Evolutionary conservation across 2,113 vertebrate species (phyloP), one percentile per base, ranked within the genome.

Genomic region (Myanophis thanlyinensis): DNA sequence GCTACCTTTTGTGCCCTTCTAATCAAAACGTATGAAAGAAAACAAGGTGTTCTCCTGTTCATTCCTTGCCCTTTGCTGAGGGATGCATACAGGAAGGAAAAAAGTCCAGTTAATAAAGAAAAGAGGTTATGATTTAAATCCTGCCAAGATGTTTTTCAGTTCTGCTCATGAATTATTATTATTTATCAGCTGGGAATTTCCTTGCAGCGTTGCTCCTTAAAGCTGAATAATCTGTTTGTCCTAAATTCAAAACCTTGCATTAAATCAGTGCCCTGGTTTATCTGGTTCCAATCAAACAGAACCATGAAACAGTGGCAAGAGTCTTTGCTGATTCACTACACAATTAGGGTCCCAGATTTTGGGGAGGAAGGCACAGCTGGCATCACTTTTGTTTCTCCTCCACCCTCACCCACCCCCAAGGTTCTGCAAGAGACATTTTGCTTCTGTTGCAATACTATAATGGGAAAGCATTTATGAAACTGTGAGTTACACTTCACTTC

Each of bases 131-230:
- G 49, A 92, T 87, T 90, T 86, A 54, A 92, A 22, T 87, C 30
- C 22, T 90, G 47, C 30, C 40, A 48, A 90, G 49, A 48, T 52
- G 23, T 90, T 30, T 73, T 87, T 53, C 56, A 47, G 30, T 92
- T 89, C 91, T 49, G 73, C n/a, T 84, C 44, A 87, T 87, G n/a
- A 90, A 88, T 87, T 94, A 92, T 88, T 88, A 40, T 88, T 62
- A 54, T 49, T 88, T n/a, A 30, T 35, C 49, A 84, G 13, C 46
- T 27, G 35, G 49, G 46, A 25, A 27, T 48, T 56, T 30, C 87
- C 52, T 87, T 88, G 87, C 10, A 7, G 30, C 35, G 44, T 59
- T 89, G 54, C 53, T 89, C 12, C 49, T 87, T 87, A 87, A 87
- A 20, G 48, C 86, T n/a, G 49, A 51, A 51, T 30, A 0, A 35